A percentile compares a stretch with the other conserved stretches of the same genome.
Evolutionary conservation across 2,888 invertebrate genomes (phyloP).

Genomic region (Hypselothyrea guttata): DNA sequence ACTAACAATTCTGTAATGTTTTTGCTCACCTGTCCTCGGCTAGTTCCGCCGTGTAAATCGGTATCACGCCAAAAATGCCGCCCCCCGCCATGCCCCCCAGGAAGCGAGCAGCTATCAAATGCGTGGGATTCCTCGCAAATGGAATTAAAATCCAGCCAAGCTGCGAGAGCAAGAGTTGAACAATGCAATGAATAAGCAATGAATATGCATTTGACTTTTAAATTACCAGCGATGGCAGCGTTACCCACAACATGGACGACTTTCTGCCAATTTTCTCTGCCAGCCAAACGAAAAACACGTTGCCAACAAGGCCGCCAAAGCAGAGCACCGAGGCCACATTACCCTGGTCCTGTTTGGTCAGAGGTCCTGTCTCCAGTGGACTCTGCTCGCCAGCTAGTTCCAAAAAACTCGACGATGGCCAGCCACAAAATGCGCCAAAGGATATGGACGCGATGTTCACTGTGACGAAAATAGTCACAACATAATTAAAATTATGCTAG

Average conservation of each 20-base stretch:
- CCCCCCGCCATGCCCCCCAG: slow-evolving; percentile 78
- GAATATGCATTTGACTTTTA: not conserved
- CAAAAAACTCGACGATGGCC: slow-evolving; percentile 80
- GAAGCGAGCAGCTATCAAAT: slow-evolving; percentile 69
- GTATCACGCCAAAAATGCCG: slow-evolving; percentile 73
- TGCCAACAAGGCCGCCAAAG: slow-evolving; percentile 78
- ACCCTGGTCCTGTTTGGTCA: slow-evolving; percentile 75
- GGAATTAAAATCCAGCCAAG: slow-evolving; percentile 77
- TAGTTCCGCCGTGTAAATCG: slow-evolving; percentile 79
- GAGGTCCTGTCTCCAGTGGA: slow-evolving; percentile 75
- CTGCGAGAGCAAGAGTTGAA: slow-evolving; percentile 42
- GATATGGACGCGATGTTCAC: slow-evolving; percentile 76
- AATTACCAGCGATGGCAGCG: slow-evolving; percentile 77
- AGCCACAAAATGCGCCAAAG: slow-evolving; percentile 79
- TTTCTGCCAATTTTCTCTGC: slow-evolving; percentile 79
- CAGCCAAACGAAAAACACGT: slow-evolving; percentile 77
- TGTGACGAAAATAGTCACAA: not conserved
- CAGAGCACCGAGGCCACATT: slow-evolving; percentile 80
- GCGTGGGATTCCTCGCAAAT: slow-evolving; percentile 65
- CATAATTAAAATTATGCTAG: no score
- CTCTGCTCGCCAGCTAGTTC: slow-evolving; percentile 71
- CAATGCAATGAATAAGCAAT: no score
- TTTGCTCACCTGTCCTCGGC: slow-evolving; percentile 73
- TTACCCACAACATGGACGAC: slow-evolving; percentile 61
- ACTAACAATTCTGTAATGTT: not conserved